phyloP scores from a whole-genome alignment of 2,797 vertebrate species.

The Syndactyla subalaris region DNA sequence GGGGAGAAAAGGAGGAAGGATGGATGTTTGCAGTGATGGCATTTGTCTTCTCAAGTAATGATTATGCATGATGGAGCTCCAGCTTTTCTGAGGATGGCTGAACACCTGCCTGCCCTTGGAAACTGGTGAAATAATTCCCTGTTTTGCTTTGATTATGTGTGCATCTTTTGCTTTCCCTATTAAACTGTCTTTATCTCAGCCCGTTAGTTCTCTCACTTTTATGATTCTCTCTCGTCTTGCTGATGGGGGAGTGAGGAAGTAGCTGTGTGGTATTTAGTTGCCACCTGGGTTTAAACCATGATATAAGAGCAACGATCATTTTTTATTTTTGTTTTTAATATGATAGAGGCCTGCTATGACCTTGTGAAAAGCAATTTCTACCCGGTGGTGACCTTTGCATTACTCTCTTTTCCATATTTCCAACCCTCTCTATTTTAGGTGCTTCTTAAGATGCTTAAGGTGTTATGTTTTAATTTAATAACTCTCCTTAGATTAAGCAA shows the following conservation, averaged over 20 bases:
- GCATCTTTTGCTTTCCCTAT: neutral
- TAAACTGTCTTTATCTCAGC: neutral
- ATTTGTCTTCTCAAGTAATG: neutral
- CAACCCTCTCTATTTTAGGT: neutral
- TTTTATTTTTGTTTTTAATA: neutral
- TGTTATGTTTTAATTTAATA: neutral
- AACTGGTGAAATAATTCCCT: neutral
- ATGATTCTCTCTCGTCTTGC: neutral
- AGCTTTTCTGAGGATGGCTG: neutral
- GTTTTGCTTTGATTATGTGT: neutral
- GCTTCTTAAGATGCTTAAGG: neutral
- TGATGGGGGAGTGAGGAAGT: neutral
- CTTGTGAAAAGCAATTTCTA: neutral
- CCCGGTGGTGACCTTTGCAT: neutral
- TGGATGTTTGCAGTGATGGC: neutral
- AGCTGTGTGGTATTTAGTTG: rapidly evolving
- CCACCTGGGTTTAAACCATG: neutral
- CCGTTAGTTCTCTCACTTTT: neutral
- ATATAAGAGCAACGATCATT: rapidly evolving
- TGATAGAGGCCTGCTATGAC: neutral
- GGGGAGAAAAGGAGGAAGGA: neutral
- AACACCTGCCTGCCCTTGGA: neutral
- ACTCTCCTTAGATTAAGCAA: neutral
- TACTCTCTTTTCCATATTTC: neutral
- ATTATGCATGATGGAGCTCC: too few relatives aligned